Percentiles rank a stretch among this genome's conserved stretches.
Conservation (phyloP, 2,113 vertebrate genomes). For the Sardina pilchardus region DNA sequence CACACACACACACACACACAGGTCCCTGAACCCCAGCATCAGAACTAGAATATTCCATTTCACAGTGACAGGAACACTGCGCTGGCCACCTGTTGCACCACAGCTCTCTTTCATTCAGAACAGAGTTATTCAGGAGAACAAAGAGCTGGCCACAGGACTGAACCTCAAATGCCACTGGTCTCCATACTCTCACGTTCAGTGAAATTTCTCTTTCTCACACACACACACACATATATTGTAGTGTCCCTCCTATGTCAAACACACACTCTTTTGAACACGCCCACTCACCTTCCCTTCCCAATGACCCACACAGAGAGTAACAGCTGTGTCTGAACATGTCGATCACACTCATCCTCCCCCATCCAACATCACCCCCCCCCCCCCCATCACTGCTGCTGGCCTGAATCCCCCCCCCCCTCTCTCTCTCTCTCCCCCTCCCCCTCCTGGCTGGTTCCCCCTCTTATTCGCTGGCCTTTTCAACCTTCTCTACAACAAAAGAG, state of each 20-base stretch:
- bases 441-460: conserved; percentile 37
- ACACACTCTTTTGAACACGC: conserved; percentile 46
- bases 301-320: conserved; percentile 44
- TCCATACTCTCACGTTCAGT: neutral
- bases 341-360: neutral
- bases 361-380: conserved; percentile 12
- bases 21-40: conserved; percentile 41
- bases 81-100: conserved; percentile 6
- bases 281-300: conserved; percentile 55
- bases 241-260: neutral
- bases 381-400: conserved; percentile 3
- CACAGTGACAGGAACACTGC: neutral
- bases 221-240: neutral
- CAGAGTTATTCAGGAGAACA: neutral
- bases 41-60: conserved; percentile 49
- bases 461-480: conserved; percentile 70
- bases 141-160: neutral
- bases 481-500: conserved; percentile 65
- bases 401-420: conserved; percentile 26
- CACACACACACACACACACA: too few species aligned
- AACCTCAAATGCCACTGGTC: neutral
- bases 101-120: neutral
- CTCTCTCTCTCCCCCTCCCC: conserved; percentile 35
- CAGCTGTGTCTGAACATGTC: conserved; percentile 52
- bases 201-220: neutral